A percentile compares a stretch with the other conserved stretches of the same genome.
Evolutionary conservation across 2,888 invertebrate genomes (phyloP).

Genomic region (Psylliodes chrysocephalus): DNA sequence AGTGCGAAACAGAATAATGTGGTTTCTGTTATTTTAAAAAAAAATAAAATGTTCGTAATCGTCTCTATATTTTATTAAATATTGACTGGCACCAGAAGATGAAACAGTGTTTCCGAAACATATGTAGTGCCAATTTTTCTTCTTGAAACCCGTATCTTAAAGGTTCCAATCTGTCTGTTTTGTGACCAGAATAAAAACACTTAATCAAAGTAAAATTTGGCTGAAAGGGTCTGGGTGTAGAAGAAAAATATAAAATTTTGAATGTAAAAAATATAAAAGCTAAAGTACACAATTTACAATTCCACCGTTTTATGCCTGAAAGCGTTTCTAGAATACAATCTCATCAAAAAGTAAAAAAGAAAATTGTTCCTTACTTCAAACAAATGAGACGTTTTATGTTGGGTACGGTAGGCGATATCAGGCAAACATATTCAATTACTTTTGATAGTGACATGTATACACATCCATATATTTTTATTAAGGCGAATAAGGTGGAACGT

Average conservation of each 20-base stretch:
- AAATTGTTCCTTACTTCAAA: constrained; percentile 26
- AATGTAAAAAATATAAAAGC: constrained; percentile 10
- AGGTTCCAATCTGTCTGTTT: background rate
- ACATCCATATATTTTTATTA: constrained; percentile 36
- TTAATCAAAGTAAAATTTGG: background rate
- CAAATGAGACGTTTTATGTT: constrained; percentile 31
- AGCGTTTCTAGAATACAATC: constrained; percentile 16
- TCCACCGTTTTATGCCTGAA: constrained; percentile 21
- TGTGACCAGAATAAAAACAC: background rate
- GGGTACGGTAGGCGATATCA: constrained; percentile 17
- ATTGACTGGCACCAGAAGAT: too few relatives aligned
- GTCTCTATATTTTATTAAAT: too few relatives aligned
- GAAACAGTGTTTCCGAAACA: too few relatives aligned
- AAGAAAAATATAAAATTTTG: constrained; percentile 5
- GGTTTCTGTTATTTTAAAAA: too few relatives aligned
- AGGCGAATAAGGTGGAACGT: constrained; percentile 34
- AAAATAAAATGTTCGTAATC: too few relatives aligned
- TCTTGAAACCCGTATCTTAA: too few relatives aligned
- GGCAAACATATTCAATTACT: constrained; percentile 38
- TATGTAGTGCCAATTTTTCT: too few relatives aligned
- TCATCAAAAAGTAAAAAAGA: constrained; percentile 29
- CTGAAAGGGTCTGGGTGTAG: background rate
- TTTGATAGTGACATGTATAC: constrained; percentile 39
- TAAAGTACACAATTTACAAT: constrained; percentile 17
- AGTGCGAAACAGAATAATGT: too few relatives aligned